Evolutionary conservation across 2,888 invertebrate species (phyloP).

Genomic region (Linhomoeus sp.): DNA sequence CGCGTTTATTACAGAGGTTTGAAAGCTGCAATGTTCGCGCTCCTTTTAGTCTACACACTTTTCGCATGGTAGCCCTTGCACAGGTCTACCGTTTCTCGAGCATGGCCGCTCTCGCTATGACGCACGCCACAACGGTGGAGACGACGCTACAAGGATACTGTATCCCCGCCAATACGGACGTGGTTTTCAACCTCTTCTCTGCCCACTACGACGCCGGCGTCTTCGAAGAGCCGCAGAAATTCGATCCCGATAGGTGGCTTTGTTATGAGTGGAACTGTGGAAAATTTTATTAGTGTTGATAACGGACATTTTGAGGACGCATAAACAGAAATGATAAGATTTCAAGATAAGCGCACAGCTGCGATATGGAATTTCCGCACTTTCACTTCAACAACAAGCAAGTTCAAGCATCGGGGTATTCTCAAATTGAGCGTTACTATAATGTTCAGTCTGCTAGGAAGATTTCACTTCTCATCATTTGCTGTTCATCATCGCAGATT

Average conservation of each 20-base stretch:
- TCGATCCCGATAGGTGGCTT: slow-evolving; percentile 12
- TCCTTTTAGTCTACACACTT: neutral
- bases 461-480: no score
- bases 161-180: slow-evolving; percentile 16
- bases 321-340: no score
- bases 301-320: no score
- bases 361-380: no score
- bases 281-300: no score
- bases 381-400: no score
- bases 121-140: slow-evolving; percentile 14
- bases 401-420: no score
- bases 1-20: neutral
- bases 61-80: no score
- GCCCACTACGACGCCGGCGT: slow-evolving; percentile 12
- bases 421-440: no score
- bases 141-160: slow-evolving; percentile 6
- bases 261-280: neutral
- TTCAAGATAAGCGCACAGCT: no score
- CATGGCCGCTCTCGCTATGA: slow-evolving; percentile 14
- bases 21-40: neutral
- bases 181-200: slow-evolving; percentile 14
- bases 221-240: slow-evolving; percentile 15
- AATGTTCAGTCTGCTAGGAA: no score
- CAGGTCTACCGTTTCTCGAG: slow-evolving; percentile 9
- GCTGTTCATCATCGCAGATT: no score